These are phyloP conservation scores for Paraescarpia echinospica DNA, from an alignment of 1,140 invertebrate species.

Conservation along the genomic window DNA sequence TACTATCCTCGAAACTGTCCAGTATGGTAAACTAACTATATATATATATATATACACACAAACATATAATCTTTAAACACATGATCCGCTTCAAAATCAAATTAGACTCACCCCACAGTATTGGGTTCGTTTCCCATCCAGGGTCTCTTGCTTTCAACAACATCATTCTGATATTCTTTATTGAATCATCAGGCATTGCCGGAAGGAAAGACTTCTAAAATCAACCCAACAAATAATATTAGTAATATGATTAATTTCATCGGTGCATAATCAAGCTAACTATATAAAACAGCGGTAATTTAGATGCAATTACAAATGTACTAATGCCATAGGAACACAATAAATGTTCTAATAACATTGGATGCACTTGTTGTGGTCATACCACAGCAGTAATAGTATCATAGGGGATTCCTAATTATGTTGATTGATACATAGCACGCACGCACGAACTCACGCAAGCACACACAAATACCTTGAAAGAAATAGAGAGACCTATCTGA, in stretches of 20 bases:
- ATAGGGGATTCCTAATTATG: too few relatives aligned
- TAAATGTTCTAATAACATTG: neutral
- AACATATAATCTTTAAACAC: neutral
- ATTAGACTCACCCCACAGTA: neutral
- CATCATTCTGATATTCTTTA: slow-evolving; percentile 33
- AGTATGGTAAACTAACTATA: neutral
- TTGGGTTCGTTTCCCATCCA: neutral
- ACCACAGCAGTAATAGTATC: too few relatives aligned
- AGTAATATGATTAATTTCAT: neutral
- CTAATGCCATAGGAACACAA: too few relatives aligned
- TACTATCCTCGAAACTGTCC: too few relatives aligned
- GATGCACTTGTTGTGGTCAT: too few relatives aligned
- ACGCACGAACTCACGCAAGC: too few relatives aligned
- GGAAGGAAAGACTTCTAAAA: slow-evolving; percentile 26
- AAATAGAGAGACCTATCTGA: neutral
- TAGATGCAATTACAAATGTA: too few relatives aligned
- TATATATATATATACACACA: neutral
- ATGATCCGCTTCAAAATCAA: neutral
- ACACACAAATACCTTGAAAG: too few relatives aligned
- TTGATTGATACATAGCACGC: too few relatives aligned
- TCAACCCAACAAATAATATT: neutral
- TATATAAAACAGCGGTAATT: neutral
- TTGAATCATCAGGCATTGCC: slow-evolving; percentile 33
- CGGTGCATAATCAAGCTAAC: neutral
- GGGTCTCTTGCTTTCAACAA: slow-evolving; percentile 31